These are phyloP conservation scores for Cactoblastis cactorum DNA, from an alignment of 2,888 invertebrate genomes.

Conservation along the genomic window DNA sequence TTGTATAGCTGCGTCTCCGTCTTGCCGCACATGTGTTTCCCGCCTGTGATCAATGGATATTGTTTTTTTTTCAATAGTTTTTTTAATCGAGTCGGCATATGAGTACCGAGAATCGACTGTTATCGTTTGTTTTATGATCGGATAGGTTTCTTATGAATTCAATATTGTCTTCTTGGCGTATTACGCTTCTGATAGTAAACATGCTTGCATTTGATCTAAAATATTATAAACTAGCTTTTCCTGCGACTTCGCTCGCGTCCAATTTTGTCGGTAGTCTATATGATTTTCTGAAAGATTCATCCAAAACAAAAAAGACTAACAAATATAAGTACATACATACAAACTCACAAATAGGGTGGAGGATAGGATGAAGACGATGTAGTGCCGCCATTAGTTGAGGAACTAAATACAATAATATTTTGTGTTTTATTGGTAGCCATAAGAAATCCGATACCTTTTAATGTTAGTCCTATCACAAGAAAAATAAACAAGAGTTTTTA, in stretches of 20 bases:
- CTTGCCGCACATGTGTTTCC: conserved; percentile 55
- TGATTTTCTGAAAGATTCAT: no score
- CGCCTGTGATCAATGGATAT: conserved; percentile 60
- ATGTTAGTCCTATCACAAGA: no score
- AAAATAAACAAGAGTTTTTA: no score
- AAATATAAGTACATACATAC: no score
- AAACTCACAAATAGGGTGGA: no score
- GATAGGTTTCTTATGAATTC: conserved; percentile 2
- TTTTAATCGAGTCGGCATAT: conserved; percentile 35
- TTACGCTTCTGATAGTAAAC: neutral
- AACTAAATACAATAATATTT: no score
- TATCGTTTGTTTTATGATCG: conserved; percentile 7
- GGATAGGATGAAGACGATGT: no score
- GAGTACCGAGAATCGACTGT: conserved; percentile 32
- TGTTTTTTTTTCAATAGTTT: conserved; percentile 46
- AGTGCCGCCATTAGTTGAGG: no score
- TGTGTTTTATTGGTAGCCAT: no score
- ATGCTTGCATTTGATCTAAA: neutral
- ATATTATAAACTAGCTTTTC: neutral
- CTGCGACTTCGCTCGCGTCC: neutral
- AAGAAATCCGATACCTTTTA: no score
- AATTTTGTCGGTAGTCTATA: neutral
- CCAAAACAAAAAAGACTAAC: no score
- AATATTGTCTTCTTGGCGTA: neutral
- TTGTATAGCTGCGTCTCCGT: conserved; percentile 39